A percentile compares a stretch with the other conserved stretches of the same genome.
These are phyloP conservation scores for Lasiurus borealis DNA, from an alignment of 2,113 vertebrate species.

Conservation along the genomic window DNA sequence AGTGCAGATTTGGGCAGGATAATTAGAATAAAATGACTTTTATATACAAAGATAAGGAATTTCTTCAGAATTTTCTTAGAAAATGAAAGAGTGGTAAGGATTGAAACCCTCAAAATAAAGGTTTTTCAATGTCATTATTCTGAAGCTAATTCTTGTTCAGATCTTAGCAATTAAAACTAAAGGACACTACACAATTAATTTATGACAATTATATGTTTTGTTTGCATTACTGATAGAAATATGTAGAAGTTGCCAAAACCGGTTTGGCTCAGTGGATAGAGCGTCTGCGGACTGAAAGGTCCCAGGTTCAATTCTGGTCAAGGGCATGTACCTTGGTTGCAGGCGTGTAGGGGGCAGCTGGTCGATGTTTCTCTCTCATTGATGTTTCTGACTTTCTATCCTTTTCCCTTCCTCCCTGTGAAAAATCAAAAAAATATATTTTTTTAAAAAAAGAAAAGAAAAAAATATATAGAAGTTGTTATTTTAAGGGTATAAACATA, in stretches of 20 bases:
- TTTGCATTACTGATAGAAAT: not conserved
- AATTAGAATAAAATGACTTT: constrained; percentile 1
- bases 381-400: too few species aligned
- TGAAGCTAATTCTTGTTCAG: constrained; percentile 6
- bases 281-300: too few species aligned
- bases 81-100: constrained; percentile 30
- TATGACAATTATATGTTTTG: not conserved
- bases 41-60: constrained; percentile 22
- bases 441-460: too few species aligned
- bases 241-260: not conserved
- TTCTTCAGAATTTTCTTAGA: not conserved
- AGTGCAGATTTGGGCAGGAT: not conserved
- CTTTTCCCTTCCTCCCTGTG: too few species aligned
- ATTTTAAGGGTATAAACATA: not conserved
- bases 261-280: too few species aligned
- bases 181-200: not conserved
- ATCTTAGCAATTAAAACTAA: constrained; percentile 52
- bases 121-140: not conserved
- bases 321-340: too few species aligned
- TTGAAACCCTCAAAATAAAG: constrained; percentile 4
- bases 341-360: too few species aligned
- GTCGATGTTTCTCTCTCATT: too few species aligned
- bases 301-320: too few species aligned
- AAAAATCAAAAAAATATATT: too few species aligned
- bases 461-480: not conserved